Conservation (phyloP, 2,113 vertebrate genomes). For the Microcebus murinus region DNA sequence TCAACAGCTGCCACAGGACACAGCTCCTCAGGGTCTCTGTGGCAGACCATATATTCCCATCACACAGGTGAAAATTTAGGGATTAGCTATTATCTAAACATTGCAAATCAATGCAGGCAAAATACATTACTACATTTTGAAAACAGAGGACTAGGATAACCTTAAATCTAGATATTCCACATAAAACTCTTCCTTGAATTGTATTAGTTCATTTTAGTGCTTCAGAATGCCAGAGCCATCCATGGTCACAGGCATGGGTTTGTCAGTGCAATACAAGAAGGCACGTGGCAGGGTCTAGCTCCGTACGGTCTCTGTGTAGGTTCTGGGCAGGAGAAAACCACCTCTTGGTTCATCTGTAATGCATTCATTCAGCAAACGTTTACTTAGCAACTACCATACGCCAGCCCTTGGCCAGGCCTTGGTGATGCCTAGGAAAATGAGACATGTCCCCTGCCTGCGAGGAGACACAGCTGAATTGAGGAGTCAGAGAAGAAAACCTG, state of each 20-base stretch:
- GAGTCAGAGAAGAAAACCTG: not conserved
- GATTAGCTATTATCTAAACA: not conserved
- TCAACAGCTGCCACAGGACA: not conserved
- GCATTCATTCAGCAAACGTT: slow-evolving; percentile 23
- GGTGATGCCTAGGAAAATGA: not conserved
- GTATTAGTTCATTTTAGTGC: not conserved
- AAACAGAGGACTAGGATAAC: not conserved
- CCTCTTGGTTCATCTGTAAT: not conserved
- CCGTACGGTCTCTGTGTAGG: not conserved
- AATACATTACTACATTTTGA: not conserved
- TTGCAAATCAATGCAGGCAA: not conserved
- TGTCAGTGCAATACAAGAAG: not conserved
- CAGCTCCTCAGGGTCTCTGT: not conserved
- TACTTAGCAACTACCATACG: not conserved
- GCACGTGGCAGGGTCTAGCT: not conserved
- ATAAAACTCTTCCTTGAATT: not conserved
- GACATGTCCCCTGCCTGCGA: not conserved
- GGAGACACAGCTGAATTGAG: not conserved
- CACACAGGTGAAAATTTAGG: not conserved
- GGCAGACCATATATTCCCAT: not conserved
- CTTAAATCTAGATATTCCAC: not conserved
- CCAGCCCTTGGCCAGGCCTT: not conserved
- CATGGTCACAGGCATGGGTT: no score
- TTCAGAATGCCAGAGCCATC: not conserved
- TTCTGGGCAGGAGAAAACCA: not conserved